Base-by-base conservation (phyloP, 2,797 vertebrate species). In the Sebastes elongatus region DNA sequence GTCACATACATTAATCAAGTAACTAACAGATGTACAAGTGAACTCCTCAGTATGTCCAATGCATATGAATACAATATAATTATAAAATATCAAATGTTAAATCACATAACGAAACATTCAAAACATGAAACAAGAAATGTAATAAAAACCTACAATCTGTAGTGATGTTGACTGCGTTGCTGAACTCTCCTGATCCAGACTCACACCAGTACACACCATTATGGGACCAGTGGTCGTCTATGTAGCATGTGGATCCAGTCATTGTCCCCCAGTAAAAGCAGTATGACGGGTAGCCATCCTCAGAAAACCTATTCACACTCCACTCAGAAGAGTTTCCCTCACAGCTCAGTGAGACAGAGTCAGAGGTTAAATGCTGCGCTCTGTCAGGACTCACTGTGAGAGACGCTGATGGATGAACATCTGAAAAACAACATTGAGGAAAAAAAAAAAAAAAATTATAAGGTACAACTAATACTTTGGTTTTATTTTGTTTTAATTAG, bases 191-290 rank as follows among this genome's bases (percentile, higher is more conserved):
- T 64, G 86, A 84, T 74, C 20, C 83, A 81, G 84, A 89, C 78
- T 89, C 85, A 80, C 92, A 93, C 88, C 87, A 93, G 80, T 74
- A 88, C 30, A 88, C 49, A 49, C 18, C 1, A 20, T 20, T 53
- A n/a, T 0, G 18, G 49, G 4, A 0, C 49, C 7, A 2, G 46
- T 5, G 8, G 20, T 0, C 0, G 1, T n/a, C 1, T 10, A 53
- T n/a, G 28, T 11, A 33, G 49, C 86, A 88, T 28, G 33, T 65
- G 49, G 38, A 62, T 78, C 78, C 68, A 53, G 27, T 56, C 64
- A 33, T 42, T 38, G 3, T 27, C 2, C 38, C 23, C 70, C 68
- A 33, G 25, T 0, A 0, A 6, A 5, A 33, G 42, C 82, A 86
- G 1, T 2, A 1, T 2, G 1, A 5, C 11, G 0, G 0, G 20